Base-by-base conservation (phyloP, 2,113 vertebrate genomes). In the Xiphias gladius region DNA sequence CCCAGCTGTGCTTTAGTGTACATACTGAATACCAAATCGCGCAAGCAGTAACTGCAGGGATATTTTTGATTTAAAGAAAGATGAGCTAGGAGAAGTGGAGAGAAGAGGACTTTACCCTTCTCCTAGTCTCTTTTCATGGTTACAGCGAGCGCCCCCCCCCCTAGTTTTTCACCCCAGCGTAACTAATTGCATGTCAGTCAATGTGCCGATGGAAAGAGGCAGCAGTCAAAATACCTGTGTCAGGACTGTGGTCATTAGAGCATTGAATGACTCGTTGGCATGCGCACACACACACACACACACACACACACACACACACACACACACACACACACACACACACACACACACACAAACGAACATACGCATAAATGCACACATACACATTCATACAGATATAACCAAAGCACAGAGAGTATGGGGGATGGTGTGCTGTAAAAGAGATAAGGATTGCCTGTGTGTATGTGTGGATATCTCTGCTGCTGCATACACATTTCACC, bases 161-260 rank as follows among this genome's bases (percentile, higher is more conserved):
- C 63, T 70, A 46, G 64, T 90, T 91, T 89, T 89, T 61, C 79
- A 80, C 55, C 70, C 70, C 79, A 68, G 79, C 82, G 87, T 93
- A 89, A 90, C 92, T 93, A 94, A 95, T 94, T 85, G 74, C 89
- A 83, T 86, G 92, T 92, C 92, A 90, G 77, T 94, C 93, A 92
- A 84, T 91, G 89, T 91, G 88, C 79, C 81, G 59, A 94, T 93
- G 85, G 82, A 93, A 93, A 94, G 83, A 92, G 91, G 84, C 93
- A 91, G 87, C 86, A 91, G 87, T 90, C 92, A 92, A 92, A 92
- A 91, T 91, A 92, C 92, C 87, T 94, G 92, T 85, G 89, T 92
- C 91, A 92, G 91, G 88, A 84, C 87, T 85, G 91, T 86, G 92
- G 88, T 89, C 91, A 91, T 92, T 92, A 92, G 85, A 88, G 91